Conservation (phyloP, 2,797 vertebrate genomes). For the Antennarius maculatus region DNA sequence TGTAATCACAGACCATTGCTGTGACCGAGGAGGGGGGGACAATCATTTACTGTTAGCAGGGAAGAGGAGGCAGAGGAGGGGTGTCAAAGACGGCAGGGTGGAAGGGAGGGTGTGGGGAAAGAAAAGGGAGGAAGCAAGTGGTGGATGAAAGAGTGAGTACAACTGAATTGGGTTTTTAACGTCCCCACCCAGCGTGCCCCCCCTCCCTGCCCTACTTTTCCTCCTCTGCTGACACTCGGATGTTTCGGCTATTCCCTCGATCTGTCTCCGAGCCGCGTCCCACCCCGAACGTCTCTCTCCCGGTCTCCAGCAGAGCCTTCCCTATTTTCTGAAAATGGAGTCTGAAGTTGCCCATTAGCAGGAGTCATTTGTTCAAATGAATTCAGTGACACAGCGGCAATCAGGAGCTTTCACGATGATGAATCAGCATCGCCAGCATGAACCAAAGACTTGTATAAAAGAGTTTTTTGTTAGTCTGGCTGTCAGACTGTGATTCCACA, state of each 20-base stretch:
- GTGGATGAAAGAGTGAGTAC: constrained; percentile 64
- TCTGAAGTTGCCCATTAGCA: constrained; percentile 30
- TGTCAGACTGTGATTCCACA: background rate
- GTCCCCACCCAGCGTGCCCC: constrained; percentile 44
- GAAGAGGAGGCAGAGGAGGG: constrained; percentile 21
- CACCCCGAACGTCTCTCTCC: constrained; percentile 8
- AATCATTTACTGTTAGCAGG: constrained; percentile 57
- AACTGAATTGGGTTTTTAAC: constrained; percentile 55
- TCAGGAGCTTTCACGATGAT: constrained; percentile 34
- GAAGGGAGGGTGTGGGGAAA: constrained; percentile 27
- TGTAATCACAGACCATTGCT: constrained; percentile 55
- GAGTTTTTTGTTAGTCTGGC: constrained; percentile 11
- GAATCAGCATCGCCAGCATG: constrained; percentile 25
- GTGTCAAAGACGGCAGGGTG: constrained; percentile 48
- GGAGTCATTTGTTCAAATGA: constrained; percentile 48
- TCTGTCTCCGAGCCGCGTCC: constrained; percentile 27
- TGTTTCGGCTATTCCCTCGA: constrained; percentile 64
- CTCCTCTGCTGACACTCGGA: constrained; percentile 53
- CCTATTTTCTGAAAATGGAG: background rate
- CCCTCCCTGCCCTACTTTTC: constrained; percentile 64
- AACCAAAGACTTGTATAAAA: constrained; percentile 29
- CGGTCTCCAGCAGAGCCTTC: constrained; percentile 7
- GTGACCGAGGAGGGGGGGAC: constrained; percentile 46
- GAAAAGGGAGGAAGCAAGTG: constrained; percentile 58
- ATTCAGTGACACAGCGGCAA: constrained; percentile 39